Evolutionary conservation across 2,113 vertebrate genomes (phyloP).

Genomic region (Rhodinocichla rosea): DNA sequence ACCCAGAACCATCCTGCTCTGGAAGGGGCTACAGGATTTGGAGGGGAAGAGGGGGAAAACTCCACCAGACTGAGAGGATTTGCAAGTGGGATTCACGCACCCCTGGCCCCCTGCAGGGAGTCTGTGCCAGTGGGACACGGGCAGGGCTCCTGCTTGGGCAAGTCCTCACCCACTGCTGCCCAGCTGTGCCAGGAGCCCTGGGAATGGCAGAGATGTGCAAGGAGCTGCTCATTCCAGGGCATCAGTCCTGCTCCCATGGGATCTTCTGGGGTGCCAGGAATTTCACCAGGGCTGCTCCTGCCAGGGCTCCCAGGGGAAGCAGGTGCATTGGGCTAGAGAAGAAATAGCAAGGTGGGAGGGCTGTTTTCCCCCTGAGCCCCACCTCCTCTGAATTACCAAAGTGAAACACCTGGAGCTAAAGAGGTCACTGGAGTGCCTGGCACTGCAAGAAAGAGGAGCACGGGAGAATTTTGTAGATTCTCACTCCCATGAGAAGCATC

Average conservation of each 20-base stretch:
- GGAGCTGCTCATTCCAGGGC: rapidly evolving
- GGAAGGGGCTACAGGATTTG: neutral
- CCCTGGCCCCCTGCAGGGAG: rapidly evolving
- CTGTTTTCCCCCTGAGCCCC: neutral
- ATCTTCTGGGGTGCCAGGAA: neutral
- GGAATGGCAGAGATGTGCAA: neutral
- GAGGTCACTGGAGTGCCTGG: neutral
- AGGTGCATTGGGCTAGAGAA: rapidly evolving
- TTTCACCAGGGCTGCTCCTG: neutral
- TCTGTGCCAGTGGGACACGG: rapidly evolving
- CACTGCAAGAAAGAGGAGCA: neutral
- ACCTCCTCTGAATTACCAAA: neutral
- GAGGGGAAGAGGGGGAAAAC: rapidly evolving
- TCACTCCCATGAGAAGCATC: neutral
- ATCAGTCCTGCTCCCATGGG: rapidly evolving
- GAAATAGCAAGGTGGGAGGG: neutral
- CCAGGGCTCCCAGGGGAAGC: rapidly evolving
- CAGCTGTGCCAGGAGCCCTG: rapidly evolving
- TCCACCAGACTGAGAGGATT: neutral
- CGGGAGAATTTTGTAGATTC: neutral
- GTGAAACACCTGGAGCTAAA: neutral
- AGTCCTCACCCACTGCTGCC: neutral
- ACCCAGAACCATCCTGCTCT: neutral
- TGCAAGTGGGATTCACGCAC: rapidly evolving
- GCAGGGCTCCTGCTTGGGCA: neutral